phyloP scores from a whole-genome alignment of 2,113 vertebrate species.

The Eurypyga helias region DNA sequence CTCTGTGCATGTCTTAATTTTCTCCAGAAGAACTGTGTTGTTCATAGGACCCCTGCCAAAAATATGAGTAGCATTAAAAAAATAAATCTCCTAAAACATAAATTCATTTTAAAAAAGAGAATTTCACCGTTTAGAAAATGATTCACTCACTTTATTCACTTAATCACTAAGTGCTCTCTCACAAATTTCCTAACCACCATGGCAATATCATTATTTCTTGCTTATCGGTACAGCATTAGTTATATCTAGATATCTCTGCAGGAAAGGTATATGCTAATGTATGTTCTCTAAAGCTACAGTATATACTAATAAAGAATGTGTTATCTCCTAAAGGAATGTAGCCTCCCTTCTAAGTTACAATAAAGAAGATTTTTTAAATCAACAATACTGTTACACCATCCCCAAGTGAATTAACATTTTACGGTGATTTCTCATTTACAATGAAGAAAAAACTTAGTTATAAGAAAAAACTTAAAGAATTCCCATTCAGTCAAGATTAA shows the following conservation, averaged over 20 bases:
- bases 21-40: slow-evolving; percentile 77
- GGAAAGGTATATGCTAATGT: background rate
- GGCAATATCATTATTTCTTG: background rate
- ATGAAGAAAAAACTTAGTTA: background rate
- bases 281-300: background rate
- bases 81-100: background rate
- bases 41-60: slow-evolving; percentile 78
- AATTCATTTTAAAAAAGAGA: background rate
- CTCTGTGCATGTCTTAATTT: slow-evolving; percentile 75
- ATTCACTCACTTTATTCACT: background rate
- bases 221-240: background rate
- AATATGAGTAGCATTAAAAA: background rate
- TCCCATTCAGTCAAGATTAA: background rate
- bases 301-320: background rate
- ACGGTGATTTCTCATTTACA: background rate
- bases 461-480: background rate
- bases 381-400: background rate
- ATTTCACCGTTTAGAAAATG: background rate
- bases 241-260: background rate
- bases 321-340: background rate
- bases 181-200: background rate
- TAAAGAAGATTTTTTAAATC: background rate
- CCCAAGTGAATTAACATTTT: background rate
- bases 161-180: background rate
- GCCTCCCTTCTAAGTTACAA: background rate